Base-by-base conservation (phyloP, 2,113 vertebrate species). In the Apus apus region DNA sequence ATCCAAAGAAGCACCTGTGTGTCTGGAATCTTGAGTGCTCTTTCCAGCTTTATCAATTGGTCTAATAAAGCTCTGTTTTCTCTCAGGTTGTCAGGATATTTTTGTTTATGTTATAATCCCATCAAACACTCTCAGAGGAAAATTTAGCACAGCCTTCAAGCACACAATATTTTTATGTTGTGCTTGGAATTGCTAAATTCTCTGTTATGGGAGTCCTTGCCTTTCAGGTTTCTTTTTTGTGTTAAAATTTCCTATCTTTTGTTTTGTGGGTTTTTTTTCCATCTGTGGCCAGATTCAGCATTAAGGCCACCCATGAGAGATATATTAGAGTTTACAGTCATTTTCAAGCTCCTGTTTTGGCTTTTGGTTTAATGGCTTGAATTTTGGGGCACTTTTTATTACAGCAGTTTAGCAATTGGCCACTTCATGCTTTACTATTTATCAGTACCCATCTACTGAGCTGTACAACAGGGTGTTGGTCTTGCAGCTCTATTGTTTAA, bases 401-500 rank as follows among this genome's bases (percentile, higher is more conserved):
- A 72, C 75, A 84, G 70, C 53, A 75, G 36, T 78, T 90, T 43
- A 84, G 38, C 22, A 25, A 64, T 57, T n/a, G 56, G 45, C 14
- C n/a, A 79, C 68, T 87, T 71, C 72, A 32, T 38, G 30, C 85
- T 86, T 76, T 62, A 56, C 38, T 61, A 62, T 89, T 89, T 78
- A 36, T 65, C 70, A 81, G 27, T 36, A 62, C 5, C 9, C 13
- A 79, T 50, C 60, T 38, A 71, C 36, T 45, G 43, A 90, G 60
- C 82, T 67, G 15, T 58, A 66, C 32, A 87, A 23, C 8, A 80
- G 81, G 78, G 67, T 91, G 85, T 83, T 95, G 46, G 43, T 88
- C 58, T 74, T 66, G 30, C 72, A 87, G 61, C 22, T 74, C 85
- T 72, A 60, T 91, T 94, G 81, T 95, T 94, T 77, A 65, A 90